Base-by-base conservation (phyloP, 2,113 vertebrate genomes). In the Bungarus multicinctus region DNA sequence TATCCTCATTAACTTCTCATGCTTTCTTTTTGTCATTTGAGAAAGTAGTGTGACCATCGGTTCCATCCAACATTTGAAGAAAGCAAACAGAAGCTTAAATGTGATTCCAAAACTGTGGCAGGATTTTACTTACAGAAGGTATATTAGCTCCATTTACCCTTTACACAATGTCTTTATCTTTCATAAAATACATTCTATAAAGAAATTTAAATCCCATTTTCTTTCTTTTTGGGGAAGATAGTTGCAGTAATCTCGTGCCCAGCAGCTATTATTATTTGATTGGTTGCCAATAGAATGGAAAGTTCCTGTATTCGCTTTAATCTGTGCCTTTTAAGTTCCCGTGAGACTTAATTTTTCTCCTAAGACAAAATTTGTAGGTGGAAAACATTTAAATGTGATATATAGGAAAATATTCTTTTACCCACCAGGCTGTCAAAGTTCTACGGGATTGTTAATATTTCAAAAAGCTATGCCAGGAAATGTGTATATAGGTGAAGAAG, bases 381-480 rank as follows among this genome's bases (percentile, higher is more conserved):
- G 39, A 30, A 3, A 52, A 11, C 3, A 90, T 88, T 52, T 34
- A 43, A 25, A 23, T 58, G 7, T 81, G 64, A 69, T 69, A 18
- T 69, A 90, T 55, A 39, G 18, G 89, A 85, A 90, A n/a, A 94
- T 93, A 86, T 18, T 57, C 58, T 94, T 90, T 91, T 92, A 85
- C 34, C 93, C 74, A 88, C 91, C 85, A 94, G 47, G 55, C 90
- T 93, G 89, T 47, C 85, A 53, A 30, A 85, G 39, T 57, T 74
- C 43, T 90, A 94, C 8, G 30, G 0, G 64, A 52, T 6, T 27
- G 27, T 86, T 54, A 64, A 10, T 2, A 85, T 93, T 89, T 39
- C 93, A 60, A 81, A 85, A 96, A 57, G 50, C 5, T 86, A n/a
- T 22, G n/a, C 85, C 91, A 92, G 91, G 94, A 95, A 94, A 89